Evolutionary conservation across 1,140 invertebrate genomes (phyloP).

Genomic region (Camponotus pennsylvanicus): DNA sequence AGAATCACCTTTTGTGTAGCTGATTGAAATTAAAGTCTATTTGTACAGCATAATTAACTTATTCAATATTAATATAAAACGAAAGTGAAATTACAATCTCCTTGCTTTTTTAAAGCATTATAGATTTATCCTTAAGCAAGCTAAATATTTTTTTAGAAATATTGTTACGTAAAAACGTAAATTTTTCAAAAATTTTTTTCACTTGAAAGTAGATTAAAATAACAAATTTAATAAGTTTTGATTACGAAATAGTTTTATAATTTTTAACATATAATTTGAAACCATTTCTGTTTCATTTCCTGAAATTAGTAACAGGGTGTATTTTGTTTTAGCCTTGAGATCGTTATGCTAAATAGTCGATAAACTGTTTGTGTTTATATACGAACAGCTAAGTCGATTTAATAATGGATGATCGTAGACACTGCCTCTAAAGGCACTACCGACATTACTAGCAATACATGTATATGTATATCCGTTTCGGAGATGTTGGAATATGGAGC

Average conservation of each 20-base stretch:
- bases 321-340: not conserved
- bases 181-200: not conserved
- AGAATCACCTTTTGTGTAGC: slow-evolving; percentile 2
- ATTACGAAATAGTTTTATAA: not conserved
- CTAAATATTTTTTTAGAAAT: not conserved
- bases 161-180: not conserved
- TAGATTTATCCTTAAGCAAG: slow-evolving; percentile 10
- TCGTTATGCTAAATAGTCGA: slow-evolving; percentile 26
- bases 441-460: slow-evolving; percentile 46
- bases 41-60: slow-evolving; percentile 22
- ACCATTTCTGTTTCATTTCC: not conserved
- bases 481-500: slow-evolving; percentile 64
- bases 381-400: slow-evolving; percentile 36
- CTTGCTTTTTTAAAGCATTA: not conserved
- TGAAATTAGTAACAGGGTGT: not conserved
- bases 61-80: slow-evolving; percentile 10
- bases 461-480: slow-evolving; percentile 22
- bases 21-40: slow-evolving; percentile 7
- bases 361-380: slow-evolving; percentile 12
- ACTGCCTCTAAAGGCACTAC: not conserved
- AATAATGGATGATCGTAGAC: slow-evolving; percentile 42
- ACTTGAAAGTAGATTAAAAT: not conserved
- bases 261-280: not conserved
- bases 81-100: not conserved
- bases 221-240: not conserved